Evolutionary conservation across 2,113 vertebrate species (phyloP), one percentile per base, ranked within the genome.

Genomic region (Microcebus tavaratra): DNA sequence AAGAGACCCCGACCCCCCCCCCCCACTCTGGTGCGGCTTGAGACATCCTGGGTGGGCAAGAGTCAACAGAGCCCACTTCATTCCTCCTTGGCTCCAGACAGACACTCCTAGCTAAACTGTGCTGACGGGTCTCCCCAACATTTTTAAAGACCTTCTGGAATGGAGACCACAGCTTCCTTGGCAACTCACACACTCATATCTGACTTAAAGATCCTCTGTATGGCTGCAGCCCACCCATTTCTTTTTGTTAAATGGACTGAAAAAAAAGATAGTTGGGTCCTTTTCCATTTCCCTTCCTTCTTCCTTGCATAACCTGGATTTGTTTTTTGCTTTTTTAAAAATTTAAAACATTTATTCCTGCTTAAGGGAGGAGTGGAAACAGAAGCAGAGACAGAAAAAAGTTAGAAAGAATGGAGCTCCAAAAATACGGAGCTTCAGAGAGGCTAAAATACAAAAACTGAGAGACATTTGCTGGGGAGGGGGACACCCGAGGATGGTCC

Each of bases 111-210:
- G 50, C 18, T 34, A 70, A 39, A 84, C 0, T 10, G 45, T 25
- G 59, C 61, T 2, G 10, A 17, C 8, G 29, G 31, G 27, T 23
- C 75, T 88, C 59, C 55, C 23, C 61, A 84, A 67, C 87, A 67
- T 94, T 91, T 94, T 14, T 48, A 53, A 87, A 97, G 73, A 13
- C 17, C 55, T n/a, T 78, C 82, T 65, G 63, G 72, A 75, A 61
- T 50, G 21, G 67, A 91, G 70, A 72, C 36, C 57, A 42, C 31
- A 70, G 63, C 31, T 55, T 95, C 57, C 67, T 50, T 10, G 67
- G 88, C 65, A 75, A 83, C 39, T 55, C 34, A n/a, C 29, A 15
- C 9, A 7, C 14, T 94, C 31, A 1, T 27, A 17, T 48, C 57
- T 73, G 88, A 90, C 70, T 81, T 45, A 8, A 68, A 61, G n/a